phyloP scores from a whole-genome alignment of 2,113 vertebrate species.

The Campylomormyrus numenius region DNA sequence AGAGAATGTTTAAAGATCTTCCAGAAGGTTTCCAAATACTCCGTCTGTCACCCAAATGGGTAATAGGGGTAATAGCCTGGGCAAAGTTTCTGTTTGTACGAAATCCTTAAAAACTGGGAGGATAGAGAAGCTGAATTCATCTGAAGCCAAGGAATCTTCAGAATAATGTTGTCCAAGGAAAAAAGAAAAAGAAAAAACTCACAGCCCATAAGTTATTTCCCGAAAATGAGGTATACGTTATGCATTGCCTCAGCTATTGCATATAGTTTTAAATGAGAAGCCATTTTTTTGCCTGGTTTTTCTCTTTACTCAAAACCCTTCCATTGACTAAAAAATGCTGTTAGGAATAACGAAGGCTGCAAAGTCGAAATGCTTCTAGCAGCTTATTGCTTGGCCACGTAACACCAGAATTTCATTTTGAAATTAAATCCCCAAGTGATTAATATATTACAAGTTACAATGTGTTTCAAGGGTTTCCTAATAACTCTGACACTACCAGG shows the following conservation, averaged over 20 bases:
- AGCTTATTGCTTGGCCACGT: not conserved
- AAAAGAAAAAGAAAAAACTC: not conserved
- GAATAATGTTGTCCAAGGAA: not conserved
- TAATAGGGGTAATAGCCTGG: not conserved
- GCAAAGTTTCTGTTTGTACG: not conserved
- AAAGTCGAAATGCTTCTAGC: not conserved
- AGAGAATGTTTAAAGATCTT: not conserved
- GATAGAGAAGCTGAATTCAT: not conserved
- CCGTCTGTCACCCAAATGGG: not conserved
- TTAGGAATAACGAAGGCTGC: not conserved
- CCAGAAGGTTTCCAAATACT: not conserved
- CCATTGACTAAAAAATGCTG: not conserved
- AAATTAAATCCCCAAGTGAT: not conserved
- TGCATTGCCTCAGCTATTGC: not conserved
- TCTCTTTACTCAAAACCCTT: not conserved
- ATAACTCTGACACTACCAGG: not conserved
- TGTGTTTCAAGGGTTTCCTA: not conserved
- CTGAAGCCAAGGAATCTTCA: not conserved
- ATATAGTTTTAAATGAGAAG: not conserved
- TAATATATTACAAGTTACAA: not conserved
- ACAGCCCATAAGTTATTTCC: not conserved
- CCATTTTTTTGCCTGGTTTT: not conserved
- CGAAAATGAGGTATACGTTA: not conserved
- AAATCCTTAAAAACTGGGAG: not conserved
- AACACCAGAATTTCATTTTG: not conserved